A percentile compares a stretch with the other conserved stretches of the same genome.
Conservation (phyloP, 53 echinoderm and acorn worm species). For the Actinopyga echinites region DNA sequence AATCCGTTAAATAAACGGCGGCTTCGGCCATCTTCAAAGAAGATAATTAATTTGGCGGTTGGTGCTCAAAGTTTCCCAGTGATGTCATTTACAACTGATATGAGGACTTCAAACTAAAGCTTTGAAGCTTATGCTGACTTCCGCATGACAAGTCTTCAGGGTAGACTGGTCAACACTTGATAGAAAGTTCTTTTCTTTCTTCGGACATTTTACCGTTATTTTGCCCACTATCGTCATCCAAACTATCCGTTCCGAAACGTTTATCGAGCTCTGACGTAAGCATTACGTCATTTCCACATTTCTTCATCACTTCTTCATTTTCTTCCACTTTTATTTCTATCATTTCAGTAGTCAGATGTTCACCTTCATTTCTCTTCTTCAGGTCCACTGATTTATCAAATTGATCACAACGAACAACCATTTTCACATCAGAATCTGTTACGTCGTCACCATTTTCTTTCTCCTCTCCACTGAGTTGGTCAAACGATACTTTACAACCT, state of each 20-base stretch:
- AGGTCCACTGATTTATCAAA: neutral
- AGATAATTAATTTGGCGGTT: conserved; percentile 27
- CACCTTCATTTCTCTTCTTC: neutral
- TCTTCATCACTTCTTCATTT: neutral
- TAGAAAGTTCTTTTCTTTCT: too few species aligned
- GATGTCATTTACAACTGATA: conserved; percentile 26
- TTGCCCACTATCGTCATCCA: too few species aligned
- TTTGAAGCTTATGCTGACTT: neutral
- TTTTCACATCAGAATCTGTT: neutral
- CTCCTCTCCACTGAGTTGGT: neutral
- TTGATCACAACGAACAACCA: neutral
- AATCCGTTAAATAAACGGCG: conserved; percentile 36
- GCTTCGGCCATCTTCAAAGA: conserved; percentile 33
- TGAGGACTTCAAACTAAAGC: neutral
- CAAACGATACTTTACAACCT: too few species aligned
- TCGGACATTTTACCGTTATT: too few species aligned
- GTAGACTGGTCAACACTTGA: neutral
- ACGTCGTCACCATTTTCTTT: neutral
- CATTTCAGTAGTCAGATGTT: neutral
- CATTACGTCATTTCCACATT: neutral
- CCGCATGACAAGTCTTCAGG: conserved; percentile 12
- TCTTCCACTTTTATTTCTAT: neutral
- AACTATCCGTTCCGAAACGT: too few species aligned
- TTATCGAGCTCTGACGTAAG: too few species aligned
- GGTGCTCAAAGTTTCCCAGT: conserved; percentile 19